Evolutionary conservation across 1,140 invertebrate genomes (phyloP).

Genomic region (Neodiprion virginianus): DNA sequence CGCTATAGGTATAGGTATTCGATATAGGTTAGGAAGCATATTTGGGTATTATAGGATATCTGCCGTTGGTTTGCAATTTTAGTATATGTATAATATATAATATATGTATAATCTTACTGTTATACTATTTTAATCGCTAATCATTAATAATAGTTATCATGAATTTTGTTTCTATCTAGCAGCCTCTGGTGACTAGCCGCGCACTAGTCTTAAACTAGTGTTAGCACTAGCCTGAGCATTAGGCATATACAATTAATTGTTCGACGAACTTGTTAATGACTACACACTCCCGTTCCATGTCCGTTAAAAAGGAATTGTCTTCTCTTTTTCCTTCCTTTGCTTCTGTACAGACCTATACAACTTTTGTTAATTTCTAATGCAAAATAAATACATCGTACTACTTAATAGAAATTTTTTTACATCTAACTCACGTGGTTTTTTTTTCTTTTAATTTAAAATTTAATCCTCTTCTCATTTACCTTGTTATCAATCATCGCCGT

Average conservation of each 20-base stretch:
- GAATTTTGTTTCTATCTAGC: constrained; percentile 54
- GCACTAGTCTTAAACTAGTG: constrained; percentile 53
- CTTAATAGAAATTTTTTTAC: too few relatives aligned
- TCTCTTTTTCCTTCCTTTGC: background rate
- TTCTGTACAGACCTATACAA: background rate
- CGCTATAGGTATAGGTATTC: too few relatives aligned
- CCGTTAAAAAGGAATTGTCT: background rate
- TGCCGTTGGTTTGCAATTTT: constrained; percentile 2
- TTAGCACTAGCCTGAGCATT: constrained; percentile 56
- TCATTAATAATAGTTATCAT: constrained; percentile 44
- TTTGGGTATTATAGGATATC: too few relatives aligned
- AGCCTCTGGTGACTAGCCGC: constrained; percentile 54
- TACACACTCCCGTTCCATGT: background rate
- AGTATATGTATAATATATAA: constrained; percentile 21
- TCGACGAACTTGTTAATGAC: background rate
- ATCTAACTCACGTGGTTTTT: too few relatives aligned
- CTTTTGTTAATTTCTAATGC: background rate
- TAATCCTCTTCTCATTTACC: too few relatives aligned
- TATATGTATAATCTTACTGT: constrained; percentile 20
- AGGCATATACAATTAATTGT: constrained; percentile 36
- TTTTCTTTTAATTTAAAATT: too few relatives aligned
- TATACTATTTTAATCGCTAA: constrained; percentile 36
- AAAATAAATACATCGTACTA: background rate
- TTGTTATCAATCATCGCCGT: too few relatives aligned
- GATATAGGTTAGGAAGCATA: too few relatives aligned